Evolutionary conservation across 2,797 vertebrate genomes (phyloP), one percentile per base, ranked within the genome.

Genomic region (Macrochelys suwanniensis): DNA sequence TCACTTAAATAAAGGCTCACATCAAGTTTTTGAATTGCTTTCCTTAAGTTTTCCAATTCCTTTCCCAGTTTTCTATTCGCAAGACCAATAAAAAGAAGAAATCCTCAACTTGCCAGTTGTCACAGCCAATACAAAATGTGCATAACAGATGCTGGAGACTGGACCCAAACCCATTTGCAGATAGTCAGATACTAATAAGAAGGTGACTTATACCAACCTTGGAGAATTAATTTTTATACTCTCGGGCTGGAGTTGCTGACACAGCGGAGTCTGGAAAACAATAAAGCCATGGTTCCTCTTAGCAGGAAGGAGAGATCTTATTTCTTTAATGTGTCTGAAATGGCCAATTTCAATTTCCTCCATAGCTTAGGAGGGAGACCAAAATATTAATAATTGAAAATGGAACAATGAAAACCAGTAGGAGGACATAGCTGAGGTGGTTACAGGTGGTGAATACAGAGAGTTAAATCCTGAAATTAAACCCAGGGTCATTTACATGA

Each of bases 141-240:
- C 85, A 53, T 80, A 88, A 45, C 51, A 88, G 33, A 90, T 80
- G 82, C 51, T 79, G 54, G 79, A 78, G 45, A 56, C 81, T 89
- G 84, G 87, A 82, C 82, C 25, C 80, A 96, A 80, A 89, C 68
- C 86, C 94, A 7, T 37, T 94, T 56, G 85, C 82, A 91, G 93
- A 84, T 84, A 92, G 92, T 93, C 76, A 92, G 85, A 89, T 3
- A 2, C 71, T 91, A 93, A 16, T 88, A 93, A 92, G 87, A 95
- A 93, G 92, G 80, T 84, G 71, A 88, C 80, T 95, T 97, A 91
- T 96, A 92, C 91, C 93, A 96, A 17, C 76, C 51, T 93, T 95
- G 85, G 87, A 16, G 0, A 42, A 31, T 95, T 95, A n/a, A 50
- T 79, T 94, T 93, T 93, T 92, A 33, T 90, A 84, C 89, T 90